Conservation (phyloP, 2,888 invertebrate species). For the Lepeophtheirus nordmannii region DNA sequence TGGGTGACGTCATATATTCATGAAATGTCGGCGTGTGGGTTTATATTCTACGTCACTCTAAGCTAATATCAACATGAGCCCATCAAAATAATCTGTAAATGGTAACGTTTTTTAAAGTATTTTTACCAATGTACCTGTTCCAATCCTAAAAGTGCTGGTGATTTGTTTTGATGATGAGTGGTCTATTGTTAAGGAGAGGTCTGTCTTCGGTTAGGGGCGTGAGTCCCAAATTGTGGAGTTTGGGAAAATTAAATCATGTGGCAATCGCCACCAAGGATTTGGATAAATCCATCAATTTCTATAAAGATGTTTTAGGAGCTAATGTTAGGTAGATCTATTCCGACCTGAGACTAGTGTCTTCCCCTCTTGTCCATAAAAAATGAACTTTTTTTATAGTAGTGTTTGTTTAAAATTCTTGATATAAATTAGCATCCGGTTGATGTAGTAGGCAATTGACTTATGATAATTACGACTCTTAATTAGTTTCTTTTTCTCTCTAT, state of each 20-base stretch:
- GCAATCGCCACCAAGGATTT: slow-evolving; percentile 44
- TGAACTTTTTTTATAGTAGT: too few relatives aligned
- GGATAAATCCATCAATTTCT: slow-evolving; percentile 38
- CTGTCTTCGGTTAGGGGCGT: neutral
- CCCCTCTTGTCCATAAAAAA: too few relatives aligned
- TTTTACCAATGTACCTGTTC: too few relatives aligned
- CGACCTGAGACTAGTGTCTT: too few relatives aligned
- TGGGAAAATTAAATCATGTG: slow-evolving; percentile 44
- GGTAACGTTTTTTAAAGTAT: too few relatives aligned
- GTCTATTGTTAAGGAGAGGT: neutral
- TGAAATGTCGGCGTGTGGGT: too few relatives aligned
- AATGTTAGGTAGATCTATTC: slow-evolving; percentile 37
- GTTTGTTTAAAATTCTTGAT: too few relatives aligned
- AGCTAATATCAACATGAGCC: too few relatives aligned
- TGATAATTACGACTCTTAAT: neutral
- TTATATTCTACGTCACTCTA: too few relatives aligned
- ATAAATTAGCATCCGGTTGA: neutral
- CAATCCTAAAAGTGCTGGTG: too few relatives aligned
- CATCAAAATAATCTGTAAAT: too few relatives aligned
- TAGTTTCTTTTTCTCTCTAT: neutral
- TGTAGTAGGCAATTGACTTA: neutral
- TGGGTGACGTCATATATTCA: too few relatives aligned
- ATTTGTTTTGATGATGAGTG: neutral
- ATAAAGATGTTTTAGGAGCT: slow-evolving; percentile 41
- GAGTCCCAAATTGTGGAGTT: slow-evolving; percentile 31